Evolutionary conservation across 2,113 vertebrate species (phyloP), one percentile per base, ranked within the genome.

Genomic region (Montifringilla adamsi): DNA sequence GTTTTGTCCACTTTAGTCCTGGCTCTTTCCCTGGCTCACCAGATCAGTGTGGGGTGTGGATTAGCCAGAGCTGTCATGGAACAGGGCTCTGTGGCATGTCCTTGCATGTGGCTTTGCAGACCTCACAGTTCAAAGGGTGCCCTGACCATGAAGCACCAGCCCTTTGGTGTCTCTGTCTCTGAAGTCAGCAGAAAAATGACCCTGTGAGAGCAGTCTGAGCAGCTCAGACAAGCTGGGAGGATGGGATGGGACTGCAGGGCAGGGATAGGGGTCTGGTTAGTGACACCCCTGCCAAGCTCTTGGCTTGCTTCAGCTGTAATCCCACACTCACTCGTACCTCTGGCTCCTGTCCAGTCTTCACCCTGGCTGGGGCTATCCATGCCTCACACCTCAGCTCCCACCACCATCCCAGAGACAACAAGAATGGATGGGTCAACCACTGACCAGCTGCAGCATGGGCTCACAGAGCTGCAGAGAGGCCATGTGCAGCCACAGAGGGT

Each of bases 41-140:
- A 82, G 24, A 22, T 28, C 1, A 1, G 8, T 0, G 1, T 41
- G 30, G 44, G 19, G 0, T n/a, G 17, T 0, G 2, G 37, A 46
- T 53, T 28, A 44, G n/a, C 19, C 24, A 47, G 82, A 68, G 62
- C 44, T 70, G 33, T 20, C n/a, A 15, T 0, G 5, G n/a, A 49
- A 16, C 47, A 37, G 72, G 63, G 37, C 4, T 24, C n/a, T 68
- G 37, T 52, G 52, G 16, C 1, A 2, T 53, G 47, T 53, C 20
- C 43, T 31, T 69, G 60, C 69, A 27, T 0, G 0, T 8, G 2
- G 23, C 52, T 63, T 24, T 30, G 4, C 21, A 58, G 37, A 52
- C 3, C 43, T 52, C 37, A 11, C 46, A 19, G 50, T 41, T 22
- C 46, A 47, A 58, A 69, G 55, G 41, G 3, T 43, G 63, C 47